Base-by-base conservation (phyloP, 2,888 invertebrate genomes). In the Latrodectus elegans region DNA sequence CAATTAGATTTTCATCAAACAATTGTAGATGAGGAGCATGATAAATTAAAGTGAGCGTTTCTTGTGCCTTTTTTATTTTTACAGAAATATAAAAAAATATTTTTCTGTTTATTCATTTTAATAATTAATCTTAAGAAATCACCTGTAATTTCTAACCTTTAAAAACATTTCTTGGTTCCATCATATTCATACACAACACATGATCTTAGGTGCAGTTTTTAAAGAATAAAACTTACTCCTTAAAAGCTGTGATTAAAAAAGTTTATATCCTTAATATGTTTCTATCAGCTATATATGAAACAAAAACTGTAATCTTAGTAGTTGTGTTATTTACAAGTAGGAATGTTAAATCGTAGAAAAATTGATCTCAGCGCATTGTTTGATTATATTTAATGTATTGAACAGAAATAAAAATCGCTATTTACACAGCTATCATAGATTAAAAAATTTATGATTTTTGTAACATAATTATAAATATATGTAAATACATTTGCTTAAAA, bases 1-100 rank as follows among this genome's bases (percentile, higher is more conserved):
- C 81, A 86, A 38, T 72, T 72, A 55, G 81, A 86, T 55, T 81
- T 86, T 65, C 72, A 65, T 55, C 10, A 15, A 26, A 70, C 26
- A n/a, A 67, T 80, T 38, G 38, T 22, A 38, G 86, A 86, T 81
- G 86, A 86, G 15, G 81, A 86, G 17, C 70, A 75, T 67, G 81
- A 86, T 22, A 81, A 77, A 55, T 14, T 86, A 55, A 86, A 80
- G 86, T 86, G 77, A 72, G 26, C 15, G 8, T 80, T 14, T 70
- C 38, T 38, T 38, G 38, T 38, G 38, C 38, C 71, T 17, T 51
- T 17, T 49, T 65, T 49, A 49, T 15, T 38, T 64, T 38, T 17
- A 49, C 38, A 11, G 26, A 17, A 51, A 8, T 26, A 4, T 53
- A 53, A 53, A 53, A 38, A 22, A 53, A 53, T 51, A 72, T 17